These are phyloP conservation scores for Epinephelus moara DNA, from an alignment of 2,113 vertebrate genomes.

Conservation along the genomic window DNA sequence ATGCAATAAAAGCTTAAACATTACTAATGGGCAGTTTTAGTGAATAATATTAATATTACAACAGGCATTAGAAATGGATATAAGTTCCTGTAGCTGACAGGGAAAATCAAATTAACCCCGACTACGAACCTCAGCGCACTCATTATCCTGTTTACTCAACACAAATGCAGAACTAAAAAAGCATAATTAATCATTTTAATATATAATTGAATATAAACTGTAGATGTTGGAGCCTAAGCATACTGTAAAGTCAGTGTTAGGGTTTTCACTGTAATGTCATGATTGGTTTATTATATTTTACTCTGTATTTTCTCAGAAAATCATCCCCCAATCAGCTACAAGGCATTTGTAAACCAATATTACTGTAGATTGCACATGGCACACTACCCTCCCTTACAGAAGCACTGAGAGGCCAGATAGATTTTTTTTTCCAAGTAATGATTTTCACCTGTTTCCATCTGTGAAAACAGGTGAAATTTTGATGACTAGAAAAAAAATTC, in stretches of 20 bases:
- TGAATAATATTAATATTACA: neutral
- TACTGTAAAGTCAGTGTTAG: neutral
- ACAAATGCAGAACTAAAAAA: neutral
- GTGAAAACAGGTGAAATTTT: too few species aligned
- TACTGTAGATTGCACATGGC: neutral
- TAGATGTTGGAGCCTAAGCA: neutral
- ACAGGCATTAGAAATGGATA: neutral
- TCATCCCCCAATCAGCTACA: neutral
- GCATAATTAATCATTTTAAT: neutral
- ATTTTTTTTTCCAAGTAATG: too few species aligned
- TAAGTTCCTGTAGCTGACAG: neutral
- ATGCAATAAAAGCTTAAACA: neutral
- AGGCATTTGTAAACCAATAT: constrained; percentile 3
- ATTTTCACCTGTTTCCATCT: too few species aligned
- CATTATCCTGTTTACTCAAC: neutral
- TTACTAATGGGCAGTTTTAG: neutral
- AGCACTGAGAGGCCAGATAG: too few species aligned
- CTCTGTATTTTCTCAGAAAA: neutral
- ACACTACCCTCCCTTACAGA: neutral
- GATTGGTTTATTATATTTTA: neutral
- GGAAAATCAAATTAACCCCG: neutral
- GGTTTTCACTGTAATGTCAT: neutral
- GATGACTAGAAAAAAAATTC: too few species aligned
- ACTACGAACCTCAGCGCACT: neutral
- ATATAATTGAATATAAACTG: neutral